Evolutionary conservation across 2,113 vertebrate genomes (phyloP).

Genomic region (Thomomys bottae): DNA sequence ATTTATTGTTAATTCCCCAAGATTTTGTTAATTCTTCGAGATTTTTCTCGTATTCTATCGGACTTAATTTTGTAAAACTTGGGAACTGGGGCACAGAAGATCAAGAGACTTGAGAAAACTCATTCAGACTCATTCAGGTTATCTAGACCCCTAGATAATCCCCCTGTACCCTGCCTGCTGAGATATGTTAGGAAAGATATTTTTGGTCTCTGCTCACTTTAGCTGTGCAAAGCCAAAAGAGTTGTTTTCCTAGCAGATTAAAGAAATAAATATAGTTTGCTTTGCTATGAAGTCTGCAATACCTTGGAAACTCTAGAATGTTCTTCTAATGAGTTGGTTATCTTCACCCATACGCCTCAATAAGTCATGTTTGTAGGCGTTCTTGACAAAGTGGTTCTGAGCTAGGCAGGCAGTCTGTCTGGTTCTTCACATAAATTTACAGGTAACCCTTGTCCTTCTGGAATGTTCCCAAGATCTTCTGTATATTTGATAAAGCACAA

Average conservation of each 20-base stretch:
- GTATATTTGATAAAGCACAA: constrained; percentile 8
- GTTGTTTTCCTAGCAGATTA: neutral
- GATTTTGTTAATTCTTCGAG: neutral
- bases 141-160: neutral
- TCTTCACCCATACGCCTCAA: neutral
- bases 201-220: neutral
- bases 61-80: constrained; percentile 26
- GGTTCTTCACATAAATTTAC: constrained; percentile 1
- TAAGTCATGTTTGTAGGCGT: neutral
- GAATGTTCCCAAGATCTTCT: constrained; percentile 25
- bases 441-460: constrained; percentile 53
- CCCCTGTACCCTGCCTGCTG: neutral
- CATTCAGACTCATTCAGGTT: no score
- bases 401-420: neutral
- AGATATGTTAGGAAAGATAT: neutral
- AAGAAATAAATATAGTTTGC: neutral
- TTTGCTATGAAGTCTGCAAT: neutral
- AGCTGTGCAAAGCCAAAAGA: neutral
- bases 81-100: neutral
- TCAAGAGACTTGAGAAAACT: neutral
- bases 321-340: neutral
- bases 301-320: neutral
- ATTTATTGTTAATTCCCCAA: neutral
- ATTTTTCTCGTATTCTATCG: neutral
- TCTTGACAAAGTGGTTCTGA: neutral